These are phyloP conservation scores for Mesitornis unicolor DNA, from an alignment of 2,113 vertebrate genomes.

Conservation along the genomic window DNA sequence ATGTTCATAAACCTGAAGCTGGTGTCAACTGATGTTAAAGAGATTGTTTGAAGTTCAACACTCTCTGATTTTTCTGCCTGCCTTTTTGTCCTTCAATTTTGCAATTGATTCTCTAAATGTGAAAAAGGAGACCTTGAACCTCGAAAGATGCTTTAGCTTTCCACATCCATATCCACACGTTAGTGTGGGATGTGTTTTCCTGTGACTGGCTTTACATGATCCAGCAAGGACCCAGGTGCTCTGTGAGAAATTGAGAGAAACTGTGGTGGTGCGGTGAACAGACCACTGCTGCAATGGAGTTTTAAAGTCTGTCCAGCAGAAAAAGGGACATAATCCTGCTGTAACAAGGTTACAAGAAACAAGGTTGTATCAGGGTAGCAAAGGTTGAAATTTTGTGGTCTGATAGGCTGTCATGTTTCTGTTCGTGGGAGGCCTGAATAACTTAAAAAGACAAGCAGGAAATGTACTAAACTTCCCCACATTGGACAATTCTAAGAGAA, in stretches of 20 bases:
- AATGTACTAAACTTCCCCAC: neutral
- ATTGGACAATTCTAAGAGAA: neutral
- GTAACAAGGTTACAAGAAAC: neutral
- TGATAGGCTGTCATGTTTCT: neutral
- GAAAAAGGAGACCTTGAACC: neutral
- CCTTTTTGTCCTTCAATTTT: neutral
- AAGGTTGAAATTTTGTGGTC: neutral
- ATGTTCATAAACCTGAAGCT: neutral
- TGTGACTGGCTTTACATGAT: neutral
- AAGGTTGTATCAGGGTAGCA: neutral
- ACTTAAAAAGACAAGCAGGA: neutral
- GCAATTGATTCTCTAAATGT: neutral
- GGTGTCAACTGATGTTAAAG: neutral
- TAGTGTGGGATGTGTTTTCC: neutral
- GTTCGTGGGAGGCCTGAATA: neutral
- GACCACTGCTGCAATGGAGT: neutral
- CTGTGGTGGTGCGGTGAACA: neutral
- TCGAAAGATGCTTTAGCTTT: neutral
- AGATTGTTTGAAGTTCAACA: neutral
- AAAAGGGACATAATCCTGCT: neutral
- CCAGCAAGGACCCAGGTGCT: neutral
- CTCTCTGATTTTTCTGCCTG: neutral
- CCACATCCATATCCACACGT: neutral
- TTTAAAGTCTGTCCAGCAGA: neutral
- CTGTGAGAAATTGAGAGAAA: neutral